These are phyloP conservation scores for Eira barbara DNA, from an alignment of 2,113 vertebrate genomes.

Conservation along the genomic window DNA sequence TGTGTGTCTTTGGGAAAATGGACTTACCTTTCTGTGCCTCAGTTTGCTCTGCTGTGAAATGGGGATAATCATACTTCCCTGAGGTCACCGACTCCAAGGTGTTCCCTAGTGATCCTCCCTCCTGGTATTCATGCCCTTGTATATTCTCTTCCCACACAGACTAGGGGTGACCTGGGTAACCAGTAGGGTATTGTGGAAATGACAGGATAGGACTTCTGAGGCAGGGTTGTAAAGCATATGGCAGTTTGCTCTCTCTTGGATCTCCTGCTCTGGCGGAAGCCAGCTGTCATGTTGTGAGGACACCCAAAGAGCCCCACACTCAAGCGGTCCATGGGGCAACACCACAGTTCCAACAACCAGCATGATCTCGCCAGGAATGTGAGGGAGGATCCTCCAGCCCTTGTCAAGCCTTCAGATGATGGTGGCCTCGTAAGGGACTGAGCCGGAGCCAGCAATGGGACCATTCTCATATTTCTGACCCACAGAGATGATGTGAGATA, in stretches of 20 bases:
- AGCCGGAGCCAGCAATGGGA: background rate
- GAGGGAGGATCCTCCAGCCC: background rate
- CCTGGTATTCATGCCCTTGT: background rate
- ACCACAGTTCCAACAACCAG: background rate
- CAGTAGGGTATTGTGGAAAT: background rate
- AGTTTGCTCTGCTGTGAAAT: background rate
- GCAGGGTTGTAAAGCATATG: background rate
- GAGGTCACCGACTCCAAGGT: background rate
- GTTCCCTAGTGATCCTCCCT: background rate
- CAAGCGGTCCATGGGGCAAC: background rate
- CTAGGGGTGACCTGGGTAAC: background rate
- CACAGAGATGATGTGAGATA: background rate
- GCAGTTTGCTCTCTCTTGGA: background rate
- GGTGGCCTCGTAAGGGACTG: background rate
- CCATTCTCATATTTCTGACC: background rate
- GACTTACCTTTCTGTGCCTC: background rate
- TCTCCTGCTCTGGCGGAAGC: background rate
- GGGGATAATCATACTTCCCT: background rate
- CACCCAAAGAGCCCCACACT: background rate
- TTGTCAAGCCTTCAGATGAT: background rate
- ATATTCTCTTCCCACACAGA: background rate
- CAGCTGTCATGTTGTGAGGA: background rate
- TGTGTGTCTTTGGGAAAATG: background rate
- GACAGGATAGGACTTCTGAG: background rate
- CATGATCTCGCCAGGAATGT: background rate